Base-by-base conservation (phyloP, 2,888 invertebrate species). In the Fissipunctia ypsillon region DNA sequence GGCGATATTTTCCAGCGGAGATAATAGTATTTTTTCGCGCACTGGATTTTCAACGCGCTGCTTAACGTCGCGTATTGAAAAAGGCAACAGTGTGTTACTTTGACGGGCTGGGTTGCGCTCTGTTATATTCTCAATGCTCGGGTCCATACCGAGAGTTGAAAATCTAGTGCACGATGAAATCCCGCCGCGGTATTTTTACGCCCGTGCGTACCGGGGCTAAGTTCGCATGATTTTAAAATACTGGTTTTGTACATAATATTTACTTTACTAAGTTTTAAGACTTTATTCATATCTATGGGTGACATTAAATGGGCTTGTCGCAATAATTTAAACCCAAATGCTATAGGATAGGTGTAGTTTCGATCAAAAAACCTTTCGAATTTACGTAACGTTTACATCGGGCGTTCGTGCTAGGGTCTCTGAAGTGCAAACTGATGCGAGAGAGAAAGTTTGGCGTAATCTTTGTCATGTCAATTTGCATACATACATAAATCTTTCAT, bases 391-490 rank as follows among this genome's bases (percentile, higher is more conserved):
- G 22, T n/a, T 50, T 50, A 10, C n/a, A 3, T 6, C n/a, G n/a
- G n/a, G 50, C 50, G 3, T n/a, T 50, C 1, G n/a, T n/a, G 22
- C n/a, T n/a, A 48, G 7, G 35, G 48, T 9, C n/a, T 54, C 10
- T 28, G 31, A 31, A 31, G 12, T 57, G 16, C 16, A 25, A 56
- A 12, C 31, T 38, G 61, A 12, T 22, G 65, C 7, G 52, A 64
- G 3, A 56, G 74, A 54, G 77, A 81, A 76, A 76, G 66, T 70
- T 54, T 25, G 16, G 1, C 16, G 41, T 45, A 50, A 73, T 80
- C 22, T 38, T 61, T 56, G 75, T 25, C 48, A 56, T 48, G 16
- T 25, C 52, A 35, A 68, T 78, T 68, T 68, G 22, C 52, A 60
- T 78, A 70, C 4, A 28, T 25, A 45, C 52, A 25, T 14, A 52